Evolutionary conservation across 2,888 invertebrate species (phyloP), one percentile per base, ranked within the genome.

Genomic region (Spicauda simplicius): DNA sequence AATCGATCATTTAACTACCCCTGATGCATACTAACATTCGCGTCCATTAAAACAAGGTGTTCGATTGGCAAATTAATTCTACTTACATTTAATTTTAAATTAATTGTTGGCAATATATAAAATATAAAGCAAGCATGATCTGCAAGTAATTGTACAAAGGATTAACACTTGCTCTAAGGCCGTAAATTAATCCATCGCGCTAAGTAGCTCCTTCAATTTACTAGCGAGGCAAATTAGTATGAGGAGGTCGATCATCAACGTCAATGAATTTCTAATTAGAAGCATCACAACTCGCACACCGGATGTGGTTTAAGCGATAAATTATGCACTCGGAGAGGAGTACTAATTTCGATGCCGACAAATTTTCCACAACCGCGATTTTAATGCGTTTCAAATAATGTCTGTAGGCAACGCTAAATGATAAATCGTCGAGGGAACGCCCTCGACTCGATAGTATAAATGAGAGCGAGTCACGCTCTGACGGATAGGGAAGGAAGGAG

Each of bases 351-450:
- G 91, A 90, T 90, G 89, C 92, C 91, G 90, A 91, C 91, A 90
- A 91, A 91, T 91, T 92, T 91, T 90, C 86, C 87, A 90, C 88
- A 88, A 87, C 85, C 88, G 89, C 91, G 87, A 91, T 89, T 91
- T 92, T 92, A 91, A 91, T 91, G 89, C 87, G 92, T 92, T 91
- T 90, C 91, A 90, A 91, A 92, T 91, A 92, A 92, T 92, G 89
- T 91, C 92, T 90, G 91, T 89, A 90, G 92, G 92, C 91, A 87
- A 91, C 90, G 85, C 82, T 91, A 92, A 93, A 92, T 92, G 92
- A 93, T 93, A 91, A 93, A 93, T 93, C 88, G 92, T 87, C 83
- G 82, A 79, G 83, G 91, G 82, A 87, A 92, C 92, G 92, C 92
- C 92, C 86, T 81, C 80, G 77, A 87, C 81, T 82, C 85, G 84